Conservation (phyloP, 2,888 invertebrate species). For the Thymelicus acteon region DNA sequence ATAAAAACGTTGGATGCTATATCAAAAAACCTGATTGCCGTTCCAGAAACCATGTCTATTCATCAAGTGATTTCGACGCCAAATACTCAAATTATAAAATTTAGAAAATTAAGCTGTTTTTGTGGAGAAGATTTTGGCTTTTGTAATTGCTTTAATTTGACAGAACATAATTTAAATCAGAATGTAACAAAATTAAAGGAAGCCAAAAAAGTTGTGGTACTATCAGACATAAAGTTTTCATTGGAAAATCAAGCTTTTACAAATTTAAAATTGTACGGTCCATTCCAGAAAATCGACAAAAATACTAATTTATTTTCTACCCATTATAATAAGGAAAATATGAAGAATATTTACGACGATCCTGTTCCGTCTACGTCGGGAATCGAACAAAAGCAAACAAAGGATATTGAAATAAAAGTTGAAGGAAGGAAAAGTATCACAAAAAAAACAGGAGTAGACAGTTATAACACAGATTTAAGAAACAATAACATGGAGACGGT, state of each 20-base stretch:
- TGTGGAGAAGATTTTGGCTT: background rate
- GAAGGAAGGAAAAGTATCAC: background rate
- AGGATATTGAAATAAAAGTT: background rate
- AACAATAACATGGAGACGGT: too few relatives aligned
- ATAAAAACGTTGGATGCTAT: background rate
- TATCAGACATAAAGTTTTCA: too few relatives aligned
- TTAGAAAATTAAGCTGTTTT: background rate
- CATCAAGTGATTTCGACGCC: background rate
- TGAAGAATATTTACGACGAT: background rate
- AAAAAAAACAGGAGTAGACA: background rate
- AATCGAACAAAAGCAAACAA: too few relatives aligned
- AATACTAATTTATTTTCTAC: too few relatives aligned
- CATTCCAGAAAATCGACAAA: background rate
- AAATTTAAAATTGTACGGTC: background rate
- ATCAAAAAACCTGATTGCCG: background rate
- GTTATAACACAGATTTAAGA: too few relatives aligned
- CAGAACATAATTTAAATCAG: background rate
- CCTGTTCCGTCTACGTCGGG: background rate
- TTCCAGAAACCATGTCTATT: background rate
- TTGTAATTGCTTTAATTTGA: background rate
- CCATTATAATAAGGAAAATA: too few relatives aligned
- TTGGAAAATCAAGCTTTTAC: too few relatives aligned
- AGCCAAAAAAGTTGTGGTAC: too few relatives aligned
- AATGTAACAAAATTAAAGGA: background rate
- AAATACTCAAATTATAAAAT: background rate